These are phyloP conservation scores for Bombus difficillimus DNA, from an alignment of 1,140 invertebrate genomes.

Conservation along the genomic window DNA sequence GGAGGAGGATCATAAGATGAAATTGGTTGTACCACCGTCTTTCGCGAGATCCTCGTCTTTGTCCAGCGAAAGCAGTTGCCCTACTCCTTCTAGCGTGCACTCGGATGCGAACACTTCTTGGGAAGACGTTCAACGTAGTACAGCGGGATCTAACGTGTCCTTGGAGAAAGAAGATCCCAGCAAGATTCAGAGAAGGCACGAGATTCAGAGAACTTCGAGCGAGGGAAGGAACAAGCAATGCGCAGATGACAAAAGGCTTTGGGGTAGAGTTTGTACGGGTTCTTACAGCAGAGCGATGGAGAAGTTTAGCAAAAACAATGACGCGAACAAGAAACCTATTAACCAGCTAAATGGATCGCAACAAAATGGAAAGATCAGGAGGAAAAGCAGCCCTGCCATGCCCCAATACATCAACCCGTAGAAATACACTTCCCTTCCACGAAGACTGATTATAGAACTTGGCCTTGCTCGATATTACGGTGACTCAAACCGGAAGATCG, in stretches of 20 bases:
- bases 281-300: conserved; percentile 83
- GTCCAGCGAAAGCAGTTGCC: conserved; percentile 75
- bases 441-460: conserved; percentile 41
- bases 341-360: conserved; percentile 53
- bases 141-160: conserved; percentile 58
- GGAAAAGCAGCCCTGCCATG: conserved; percentile 78
- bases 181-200: conserved; percentile 48
- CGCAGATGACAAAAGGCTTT: conserved; percentile 71
- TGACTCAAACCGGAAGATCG: conserved; percentile 21
- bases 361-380: conserved; percentile 73
- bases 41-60: conserved; percentile 75
- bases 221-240: conserved; percentile 56
- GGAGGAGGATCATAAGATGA: conserved; percentile 60
- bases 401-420: conserved; percentile 70
- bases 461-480: background rate
- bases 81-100: conserved; percentile 71
- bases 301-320: conserved; percentile 77
- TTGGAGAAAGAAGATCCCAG: conserved; percentile 70
- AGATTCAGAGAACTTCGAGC: conserved; percentile 56
- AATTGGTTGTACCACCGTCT: conserved; percentile 65
- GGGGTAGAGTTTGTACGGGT: conserved; percentile 82
- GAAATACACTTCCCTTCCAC: conserved; percentile 31
- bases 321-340: conserved; percentile 61
- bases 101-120: conserved; percentile 74
- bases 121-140: conserved; percentile 72